Evolutionary conservation across 2,888 invertebrate genomes (phyloP).

Genomic region (Lasioglossum marginatum): DNA sequence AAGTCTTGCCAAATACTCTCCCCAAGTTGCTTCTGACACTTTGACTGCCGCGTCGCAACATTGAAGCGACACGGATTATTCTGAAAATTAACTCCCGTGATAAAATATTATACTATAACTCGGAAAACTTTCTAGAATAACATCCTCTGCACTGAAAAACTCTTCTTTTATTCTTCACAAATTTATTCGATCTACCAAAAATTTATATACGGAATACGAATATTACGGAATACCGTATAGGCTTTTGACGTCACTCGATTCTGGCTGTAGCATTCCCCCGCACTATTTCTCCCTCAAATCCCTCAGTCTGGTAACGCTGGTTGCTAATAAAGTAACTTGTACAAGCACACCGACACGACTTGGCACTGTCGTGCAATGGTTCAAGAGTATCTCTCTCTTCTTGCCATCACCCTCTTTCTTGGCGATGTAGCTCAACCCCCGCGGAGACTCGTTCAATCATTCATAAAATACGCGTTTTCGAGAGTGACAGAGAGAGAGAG

Average conservation of each 20-base stretch:
- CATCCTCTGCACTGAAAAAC: background rate
- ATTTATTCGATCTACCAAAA: background rate
- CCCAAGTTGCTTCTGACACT: background rate
- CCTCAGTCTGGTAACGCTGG: background rate
- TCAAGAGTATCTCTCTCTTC: background rate
- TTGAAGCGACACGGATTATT: background rate
- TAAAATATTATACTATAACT: background rate
- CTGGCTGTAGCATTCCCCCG: background rate
- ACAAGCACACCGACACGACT: background rate
- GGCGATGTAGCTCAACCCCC: conserved; percentile 22
- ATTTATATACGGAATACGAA: too few species aligned
- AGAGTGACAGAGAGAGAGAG: conserved; percentile 57
- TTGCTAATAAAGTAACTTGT: background rate
- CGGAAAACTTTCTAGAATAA: background rate
- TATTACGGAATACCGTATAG: background rate
- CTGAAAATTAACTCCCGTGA: background rate
- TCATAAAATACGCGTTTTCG: conserved; percentile 78
- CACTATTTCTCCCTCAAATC: background rate
- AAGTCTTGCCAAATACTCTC: background rate
- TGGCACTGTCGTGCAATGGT: background rate
- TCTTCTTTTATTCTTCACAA: too few species aligned
- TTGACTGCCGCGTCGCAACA: background rate
- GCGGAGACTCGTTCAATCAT: conserved; percentile 73
- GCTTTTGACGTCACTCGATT: too few species aligned
- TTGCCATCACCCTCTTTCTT: conserved; percentile 27